Evolutionary conservation across 2,888 invertebrate species (phyloP), one percentile per base, ranked within the genome.

Genomic region (Epicampocera succincta): DNA sequence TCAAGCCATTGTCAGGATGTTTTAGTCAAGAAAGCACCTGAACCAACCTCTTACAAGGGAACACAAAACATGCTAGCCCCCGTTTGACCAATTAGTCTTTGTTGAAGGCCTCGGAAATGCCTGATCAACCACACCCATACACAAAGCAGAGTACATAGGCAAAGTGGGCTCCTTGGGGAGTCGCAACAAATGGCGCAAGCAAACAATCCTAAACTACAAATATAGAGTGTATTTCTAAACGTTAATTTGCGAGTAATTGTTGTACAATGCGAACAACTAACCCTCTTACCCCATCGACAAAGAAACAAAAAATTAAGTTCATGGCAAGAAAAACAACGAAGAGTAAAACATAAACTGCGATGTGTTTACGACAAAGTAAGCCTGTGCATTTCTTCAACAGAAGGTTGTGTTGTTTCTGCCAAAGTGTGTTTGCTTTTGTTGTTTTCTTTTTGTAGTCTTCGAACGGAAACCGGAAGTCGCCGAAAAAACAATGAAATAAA

Each of bases 401-500:
- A 15, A 21, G 17, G 13, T 15, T 71, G 56, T 29, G 12, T 65
- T 25, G 25, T 25, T 33, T 33, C 3, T 33, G 33, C 33, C 33
- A 33, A 33, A 33, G 5, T 13, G 15, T 11, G 44, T 21, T 0
- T 40, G 15, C 38, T n/a, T n/a, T 12, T 25, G 25, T 50, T 19
- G 11, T 42, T 52, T 42, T 12, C 17, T 5, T 52, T 77, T 40
- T 15, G 60, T 52, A 71, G 77, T 48, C 17, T 15, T 42, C 44
- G 69, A 83, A 56, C 75, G 77, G 78, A 77, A 80, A 75, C 66
- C 84, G 85, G 85, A 85, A 84, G 85, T 84, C 85, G 81, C 85
- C 84, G 80, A 84, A 84, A 85, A 85, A 85, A 83, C 83, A 84
- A 76, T 80, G 74, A 78, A 82, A 84, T 84, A 84, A 84, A 84